Evolutionary conservation across 2,888 invertebrate genomes (phyloP).

Genomic region (Synergus umbraculus): DNA sequence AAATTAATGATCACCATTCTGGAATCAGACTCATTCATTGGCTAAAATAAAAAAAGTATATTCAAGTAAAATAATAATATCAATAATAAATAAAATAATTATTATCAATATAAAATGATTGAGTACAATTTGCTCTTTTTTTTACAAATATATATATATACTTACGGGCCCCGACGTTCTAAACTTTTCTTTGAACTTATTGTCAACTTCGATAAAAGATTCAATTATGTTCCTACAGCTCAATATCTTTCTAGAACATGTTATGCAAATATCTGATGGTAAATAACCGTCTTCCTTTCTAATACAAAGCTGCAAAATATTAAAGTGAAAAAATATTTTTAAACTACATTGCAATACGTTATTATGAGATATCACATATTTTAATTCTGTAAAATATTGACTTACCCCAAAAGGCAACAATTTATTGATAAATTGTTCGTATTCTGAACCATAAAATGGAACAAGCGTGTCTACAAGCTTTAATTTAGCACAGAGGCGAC

Average conservation of each 20-base stretch:
- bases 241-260: not conserved
- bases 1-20: not conserved
- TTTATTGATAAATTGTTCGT: not conserved
- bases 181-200: not conserved
- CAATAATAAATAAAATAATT: not conserved
- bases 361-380: not conserved
- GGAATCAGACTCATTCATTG: not conserved
- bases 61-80: not conserved
- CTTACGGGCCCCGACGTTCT: not conserved
- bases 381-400: not conserved
- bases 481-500: not conserved
- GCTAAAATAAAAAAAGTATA: not conserved
- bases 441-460: conserved; percentile 7
- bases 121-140: no score
- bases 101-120: no score
- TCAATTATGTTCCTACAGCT: not conserved
- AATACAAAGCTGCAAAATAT: not conserved
- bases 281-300: not conserved
- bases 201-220: not conserved
- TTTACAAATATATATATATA: not conserved
- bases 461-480: not conserved
- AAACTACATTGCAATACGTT: not conserved
- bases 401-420: not conserved
- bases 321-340: not conserved
- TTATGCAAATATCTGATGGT: not conserved